Conservation (phyloP, 2,113 vertebrate species). For the Rhineura floridana region DNA sequence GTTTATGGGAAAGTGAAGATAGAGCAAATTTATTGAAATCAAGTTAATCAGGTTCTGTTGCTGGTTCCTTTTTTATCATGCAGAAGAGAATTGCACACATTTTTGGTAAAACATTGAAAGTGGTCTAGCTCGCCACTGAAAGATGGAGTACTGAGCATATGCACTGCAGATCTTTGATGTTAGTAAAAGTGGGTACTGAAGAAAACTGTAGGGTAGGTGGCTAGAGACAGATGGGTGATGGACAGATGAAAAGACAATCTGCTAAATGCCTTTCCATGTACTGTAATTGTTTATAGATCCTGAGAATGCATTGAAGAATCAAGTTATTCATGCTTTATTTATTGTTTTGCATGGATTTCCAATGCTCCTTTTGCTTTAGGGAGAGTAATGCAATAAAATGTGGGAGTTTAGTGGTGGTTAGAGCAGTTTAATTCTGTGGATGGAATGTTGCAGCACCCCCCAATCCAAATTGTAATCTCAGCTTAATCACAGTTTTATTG, state of each 20-base stretch:
- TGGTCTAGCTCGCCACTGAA: not conserved
- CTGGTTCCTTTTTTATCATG: not conserved
- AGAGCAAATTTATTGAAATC: not conserved
- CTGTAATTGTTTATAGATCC: not conserved
- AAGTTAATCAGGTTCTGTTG: not conserved
- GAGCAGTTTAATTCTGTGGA: not conserved
- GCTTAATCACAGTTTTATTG: not conserved
- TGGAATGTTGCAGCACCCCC: not conserved
- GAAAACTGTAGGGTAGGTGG: not conserved
- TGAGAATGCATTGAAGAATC: not conserved
- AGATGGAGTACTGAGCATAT: slow-evolving; percentile 23
- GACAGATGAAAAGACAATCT: not conserved
- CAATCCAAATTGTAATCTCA: not conserved
- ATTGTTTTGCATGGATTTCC: not conserved
- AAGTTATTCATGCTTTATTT: not conserved
- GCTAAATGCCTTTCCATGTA: not conserved
- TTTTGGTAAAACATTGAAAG: not conserved
- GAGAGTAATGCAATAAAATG: not conserved
- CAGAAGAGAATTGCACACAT: not conserved
- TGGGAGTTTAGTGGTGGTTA: not conserved
- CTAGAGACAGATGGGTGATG: slow-evolving; percentile 1
- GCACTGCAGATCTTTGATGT: slow-evolving; percentile 19
- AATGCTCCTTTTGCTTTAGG: not conserved
- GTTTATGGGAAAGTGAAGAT: not conserved
- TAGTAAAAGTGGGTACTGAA: slow-evolving; percentile 3